These are phyloP conservation scores for Myiopsitta monachus DNA, from an alignment of 2,113 vertebrate genomes.

Conservation along the genomic window DNA sequence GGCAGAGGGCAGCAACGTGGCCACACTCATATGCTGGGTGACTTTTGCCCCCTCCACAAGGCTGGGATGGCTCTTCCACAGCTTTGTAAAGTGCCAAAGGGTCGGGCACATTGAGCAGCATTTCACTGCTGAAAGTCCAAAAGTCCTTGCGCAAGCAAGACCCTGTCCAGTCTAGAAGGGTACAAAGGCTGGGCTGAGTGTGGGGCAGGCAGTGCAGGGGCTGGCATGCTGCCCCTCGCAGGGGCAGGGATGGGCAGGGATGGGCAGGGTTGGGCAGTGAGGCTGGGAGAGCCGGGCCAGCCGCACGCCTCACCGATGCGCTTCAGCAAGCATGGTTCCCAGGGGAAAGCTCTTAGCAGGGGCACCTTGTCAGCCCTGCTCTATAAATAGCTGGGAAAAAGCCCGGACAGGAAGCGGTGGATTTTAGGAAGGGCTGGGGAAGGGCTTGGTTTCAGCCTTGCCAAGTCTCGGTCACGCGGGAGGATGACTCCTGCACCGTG, in stretches of 20 bases:
- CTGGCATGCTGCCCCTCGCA: background rate
- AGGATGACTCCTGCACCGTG: background rate
- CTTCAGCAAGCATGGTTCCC: background rate
- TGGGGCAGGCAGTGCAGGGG: background rate
- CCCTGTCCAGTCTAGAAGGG: background rate
- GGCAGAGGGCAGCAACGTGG: background rate
- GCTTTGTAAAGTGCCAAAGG: background rate
- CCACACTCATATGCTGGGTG: background rate
- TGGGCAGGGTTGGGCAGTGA: background rate
- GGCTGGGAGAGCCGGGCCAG: background rate
- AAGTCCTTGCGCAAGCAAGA: background rate
- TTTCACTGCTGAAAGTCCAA: rapidly evolving
- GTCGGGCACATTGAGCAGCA: rapidly evolving
- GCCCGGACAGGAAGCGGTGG: background rate
- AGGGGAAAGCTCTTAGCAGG: background rate
- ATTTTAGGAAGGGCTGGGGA: slow-evolving; percentile 24
- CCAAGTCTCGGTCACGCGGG: background rate
- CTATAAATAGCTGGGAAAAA: slow-evolving; percentile 40
- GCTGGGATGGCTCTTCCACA: rapidly evolving
- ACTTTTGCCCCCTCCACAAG: rapidly evolving
- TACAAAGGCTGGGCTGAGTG: background rate
- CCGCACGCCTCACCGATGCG: rapidly evolving
- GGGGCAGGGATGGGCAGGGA: too few species aligned
- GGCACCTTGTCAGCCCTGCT: slow-evolving; percentile 12
- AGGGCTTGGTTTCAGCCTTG: background rate